Base-by-base conservation (phyloP, 1,140 invertebrate species). In the Drosophila fuyamai region DNA sequence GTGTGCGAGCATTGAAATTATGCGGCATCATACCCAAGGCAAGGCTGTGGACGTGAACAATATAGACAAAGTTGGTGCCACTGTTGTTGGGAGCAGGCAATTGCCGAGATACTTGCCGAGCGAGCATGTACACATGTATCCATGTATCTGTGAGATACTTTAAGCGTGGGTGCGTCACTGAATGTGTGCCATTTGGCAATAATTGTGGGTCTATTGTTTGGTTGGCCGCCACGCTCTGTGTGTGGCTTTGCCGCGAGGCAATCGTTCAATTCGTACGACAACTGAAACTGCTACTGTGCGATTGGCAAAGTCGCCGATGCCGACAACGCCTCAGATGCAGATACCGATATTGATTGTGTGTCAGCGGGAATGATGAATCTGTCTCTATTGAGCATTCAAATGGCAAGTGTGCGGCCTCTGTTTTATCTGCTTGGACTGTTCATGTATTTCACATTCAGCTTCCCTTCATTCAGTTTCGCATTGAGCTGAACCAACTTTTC, bases 231-330 rank as follows among this genome's bases (percentile, higher is more conserved):
- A 81, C 85, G 80, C 84, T 88, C 80, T 76, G 83, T 88, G 84
- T 88, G 73, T 84, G 84, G 85, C 68, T 89, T 89, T 53, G 77
- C 85, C 75, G 79, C 78, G 74, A 79, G 84, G 81, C 85, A 89
- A 89, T 90, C 85, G 81, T 62, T 89, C 84, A 89, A 90, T 73
- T 84, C 85, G 80, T 84, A 81, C 90, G 84, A 89, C 84, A 89
- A 89, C 85, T 73, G 63, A 84, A 90, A 84, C 66, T 65, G 84
- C 84, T 89, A 89, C 84, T 90, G 84, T 88, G 67, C 67, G 50
- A 71, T 71, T 71, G 65, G 51, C 67, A 71, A 56, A 70, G 43
- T 40, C 36, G 51, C 36, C 63, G 48, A 38, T 9, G 60, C 7
- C 40, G 50, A 12, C 43, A 35, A 23, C 29, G 53, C 8, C 54